Conservation (phyloP, 2,888 invertebrate species). For the Nephrotoma guestfalica region DNA sequence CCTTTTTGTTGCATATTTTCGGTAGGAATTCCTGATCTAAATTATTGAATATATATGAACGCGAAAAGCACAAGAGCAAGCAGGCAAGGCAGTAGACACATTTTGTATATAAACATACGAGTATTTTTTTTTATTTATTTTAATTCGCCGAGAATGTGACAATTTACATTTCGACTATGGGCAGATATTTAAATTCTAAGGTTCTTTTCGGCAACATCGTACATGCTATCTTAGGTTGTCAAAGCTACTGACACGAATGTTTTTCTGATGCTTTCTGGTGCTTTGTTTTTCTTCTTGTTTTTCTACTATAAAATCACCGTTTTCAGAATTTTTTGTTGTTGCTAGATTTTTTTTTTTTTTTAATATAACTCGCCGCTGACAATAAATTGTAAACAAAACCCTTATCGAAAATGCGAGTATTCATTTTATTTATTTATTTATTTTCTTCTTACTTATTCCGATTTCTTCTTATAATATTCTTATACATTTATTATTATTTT, state of each 20-base stretch:
- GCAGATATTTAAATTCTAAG: slow-evolving; percentile 1
- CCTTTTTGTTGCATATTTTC: neutral
- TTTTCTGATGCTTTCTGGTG: slow-evolving; percentile 4
- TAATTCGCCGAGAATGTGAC: neutral
- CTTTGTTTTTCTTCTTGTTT: neutral
- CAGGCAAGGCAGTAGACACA: neutral
- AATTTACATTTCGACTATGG: neutral
- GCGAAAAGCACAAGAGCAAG: neutral
- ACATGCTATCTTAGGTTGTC: slow-evolving; percentile 6
- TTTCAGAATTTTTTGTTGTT: neutral
- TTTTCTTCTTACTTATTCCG: neutral
- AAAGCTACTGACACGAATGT: slow-evolving; percentile 6
- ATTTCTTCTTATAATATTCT: neutral
- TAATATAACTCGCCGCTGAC: neutral
- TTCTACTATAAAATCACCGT: slow-evolving; percentile 3
- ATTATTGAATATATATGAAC: neutral
- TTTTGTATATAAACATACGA: neutral
- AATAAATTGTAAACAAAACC: slow-evolving; percentile 4
- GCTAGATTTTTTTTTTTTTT: neutral
- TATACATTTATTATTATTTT: neutral
- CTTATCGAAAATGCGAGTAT: slow-evolving; percentile 2
- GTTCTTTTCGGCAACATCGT: slow-evolving; percentile 4
- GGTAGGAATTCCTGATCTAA: neutral
- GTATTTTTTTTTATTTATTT: neutral
- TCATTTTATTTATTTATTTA: neutral